Conservation (phyloP, 2,797 vertebrate genomes). For the Okamejei kenojei region DNA sequence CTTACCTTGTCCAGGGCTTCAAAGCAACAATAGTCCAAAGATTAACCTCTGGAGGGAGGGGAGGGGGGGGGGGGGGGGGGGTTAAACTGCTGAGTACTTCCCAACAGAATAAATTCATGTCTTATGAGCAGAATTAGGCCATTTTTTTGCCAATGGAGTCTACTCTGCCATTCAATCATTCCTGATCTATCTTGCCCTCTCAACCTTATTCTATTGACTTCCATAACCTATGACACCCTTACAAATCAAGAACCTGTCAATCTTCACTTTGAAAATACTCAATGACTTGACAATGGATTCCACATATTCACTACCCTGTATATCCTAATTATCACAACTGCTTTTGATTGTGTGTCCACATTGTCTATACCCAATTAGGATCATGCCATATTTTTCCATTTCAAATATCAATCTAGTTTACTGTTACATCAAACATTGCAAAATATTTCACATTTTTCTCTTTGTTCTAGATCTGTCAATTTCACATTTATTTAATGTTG, state of each 20-base stretch:
- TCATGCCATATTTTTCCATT: neutral
- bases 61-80: no score
- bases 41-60: neutral
- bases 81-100: neutral
- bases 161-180: no score
- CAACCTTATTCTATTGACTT: no score
- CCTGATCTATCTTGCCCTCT: no score
- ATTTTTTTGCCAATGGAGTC: no score
- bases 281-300: no score
- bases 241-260: no score
- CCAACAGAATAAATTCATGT: neutral
- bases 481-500: neutral
- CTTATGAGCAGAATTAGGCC: no score
- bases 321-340: no score
- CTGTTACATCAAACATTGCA: neutral
- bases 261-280: no score
- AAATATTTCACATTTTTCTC: neutral
- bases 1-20: neutral
- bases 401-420: neutral
- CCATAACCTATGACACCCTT: no score
- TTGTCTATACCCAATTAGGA: neutral
- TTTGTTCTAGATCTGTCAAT: neutral
- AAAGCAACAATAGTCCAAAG: neutral
- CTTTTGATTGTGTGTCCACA: neutral
- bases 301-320: no score